Evolutionary conservation across 2,113 vertebrate species (phyloP).

Genomic region (Azemiops feae): DNA sequence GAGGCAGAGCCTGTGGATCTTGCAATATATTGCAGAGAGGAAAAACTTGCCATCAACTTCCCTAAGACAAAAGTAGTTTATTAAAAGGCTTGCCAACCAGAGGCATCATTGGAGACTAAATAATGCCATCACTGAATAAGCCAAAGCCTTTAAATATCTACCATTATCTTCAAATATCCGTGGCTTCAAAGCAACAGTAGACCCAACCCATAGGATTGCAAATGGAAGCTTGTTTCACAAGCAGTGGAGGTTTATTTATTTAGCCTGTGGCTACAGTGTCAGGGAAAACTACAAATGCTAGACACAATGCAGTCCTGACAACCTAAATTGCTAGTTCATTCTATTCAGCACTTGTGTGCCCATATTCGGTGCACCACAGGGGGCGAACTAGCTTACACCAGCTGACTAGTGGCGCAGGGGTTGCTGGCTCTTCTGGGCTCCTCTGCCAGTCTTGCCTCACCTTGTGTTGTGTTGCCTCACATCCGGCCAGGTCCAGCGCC

Average conservation of each 20-base stretch:
- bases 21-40: neutral
- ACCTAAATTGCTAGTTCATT: neutral
- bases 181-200: neutral
- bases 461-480: neutral
- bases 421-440: neutral
- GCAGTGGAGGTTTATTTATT: neutral
- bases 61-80: neutral
- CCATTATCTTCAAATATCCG: neutral
- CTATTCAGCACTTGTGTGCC: neutral
- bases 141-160: neutral
- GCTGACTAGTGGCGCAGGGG: neutral
- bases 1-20: neutral
- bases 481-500: neutral
- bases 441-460: neutral
- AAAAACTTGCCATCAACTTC: neutral
- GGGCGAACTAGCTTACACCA: neutral
- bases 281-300: neutral
- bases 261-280: neutral
- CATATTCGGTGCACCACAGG: neutral
- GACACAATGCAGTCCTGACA: neutral
- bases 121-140: neutral
- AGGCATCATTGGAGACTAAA: neutral
- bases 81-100: neutral
- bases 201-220: neutral
- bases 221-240: neutral